phyloP scores from a whole-genome alignment of 2,113 vertebrate genomes.

The Nesogale talazaci region DNA sequence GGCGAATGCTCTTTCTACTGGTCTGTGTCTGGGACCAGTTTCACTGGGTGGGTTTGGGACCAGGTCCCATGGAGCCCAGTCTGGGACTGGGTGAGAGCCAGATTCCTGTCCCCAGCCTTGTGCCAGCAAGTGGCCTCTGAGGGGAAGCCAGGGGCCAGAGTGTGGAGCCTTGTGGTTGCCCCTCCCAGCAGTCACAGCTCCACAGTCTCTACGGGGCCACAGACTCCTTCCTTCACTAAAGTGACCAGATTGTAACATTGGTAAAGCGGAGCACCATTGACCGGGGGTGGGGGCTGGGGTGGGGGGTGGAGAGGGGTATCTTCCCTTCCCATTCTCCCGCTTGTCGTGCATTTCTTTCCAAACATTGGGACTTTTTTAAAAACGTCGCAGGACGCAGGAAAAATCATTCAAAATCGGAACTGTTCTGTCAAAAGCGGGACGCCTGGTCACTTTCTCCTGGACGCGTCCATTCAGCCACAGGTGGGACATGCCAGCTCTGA shows the following conservation, averaged over 20 bases:
- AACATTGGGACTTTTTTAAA: no score
- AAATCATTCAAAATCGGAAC: no score
- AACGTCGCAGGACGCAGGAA: no score
- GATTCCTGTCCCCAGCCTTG: neutral
- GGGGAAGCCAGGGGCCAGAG: neutral
- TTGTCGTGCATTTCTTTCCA: no score
- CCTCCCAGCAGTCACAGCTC: neutral
- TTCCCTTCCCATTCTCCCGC: no score
- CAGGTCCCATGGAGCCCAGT: no score
- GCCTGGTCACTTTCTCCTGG: no score
- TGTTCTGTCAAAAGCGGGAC: no score
- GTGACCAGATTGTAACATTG: no score
- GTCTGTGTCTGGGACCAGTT: neutral
- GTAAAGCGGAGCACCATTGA: no score
- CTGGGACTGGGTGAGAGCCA: neutral
- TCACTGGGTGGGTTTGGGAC: neutral
- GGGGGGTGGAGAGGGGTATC: no score
- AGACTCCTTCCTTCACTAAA: neutral
- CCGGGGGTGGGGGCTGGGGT: no score
- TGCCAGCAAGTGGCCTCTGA: neutral
- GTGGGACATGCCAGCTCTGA: neutral
- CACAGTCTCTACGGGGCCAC: neutral
- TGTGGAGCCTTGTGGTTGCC: neutral
- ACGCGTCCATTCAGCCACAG: neutral
- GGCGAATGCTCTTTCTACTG: neutral